phyloP scores from a whole-genome alignment of 2,888 invertebrate genomes.

The Drosophila histrio region DNA sequence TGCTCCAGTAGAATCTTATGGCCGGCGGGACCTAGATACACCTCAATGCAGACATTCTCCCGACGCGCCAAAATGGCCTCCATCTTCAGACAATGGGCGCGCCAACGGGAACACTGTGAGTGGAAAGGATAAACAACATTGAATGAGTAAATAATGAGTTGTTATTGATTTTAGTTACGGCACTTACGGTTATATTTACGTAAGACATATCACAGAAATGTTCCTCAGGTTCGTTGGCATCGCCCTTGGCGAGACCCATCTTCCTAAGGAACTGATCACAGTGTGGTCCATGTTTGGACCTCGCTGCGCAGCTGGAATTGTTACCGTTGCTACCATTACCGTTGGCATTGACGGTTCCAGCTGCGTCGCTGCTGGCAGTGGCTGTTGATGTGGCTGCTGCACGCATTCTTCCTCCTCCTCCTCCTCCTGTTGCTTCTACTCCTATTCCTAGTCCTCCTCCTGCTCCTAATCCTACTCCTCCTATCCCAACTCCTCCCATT shows the following conservation, averaged over 20 bases:
- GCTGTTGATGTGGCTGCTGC: slow-evolving; percentile 41
- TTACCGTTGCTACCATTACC: background rate
- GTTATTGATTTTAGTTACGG: too few species aligned
- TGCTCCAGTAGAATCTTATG: slow-evolving; percentile 84
- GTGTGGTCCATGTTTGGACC: slow-evolving; percentile 84
- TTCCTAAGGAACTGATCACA: slow-evolving; percentile 85
- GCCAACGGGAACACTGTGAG: slow-evolving; percentile 83
- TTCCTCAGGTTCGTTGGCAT: slow-evolving; percentile 82
- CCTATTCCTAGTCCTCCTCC: background rate
- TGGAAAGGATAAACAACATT: too few species aligned
- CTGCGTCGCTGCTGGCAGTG: slow-evolving; percentile 43
- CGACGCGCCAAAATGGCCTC: slow-evolving; percentile 82
- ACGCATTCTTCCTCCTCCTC: background rate
- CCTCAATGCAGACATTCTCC: slow-evolving; percentile 84
- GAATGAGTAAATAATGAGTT: too few species aligned
- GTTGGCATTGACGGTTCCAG: background rate
- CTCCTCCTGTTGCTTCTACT: background rate
- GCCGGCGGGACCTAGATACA: slow-evolving; percentile 83
- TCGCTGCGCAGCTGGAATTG: slow-evolving; percentile 36
- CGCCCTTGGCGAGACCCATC: slow-evolving; percentile 83
- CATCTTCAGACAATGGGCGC: slow-evolving; percentile 83
- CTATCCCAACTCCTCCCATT: background rate
- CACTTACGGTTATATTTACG: slow-evolving; percentile 84
- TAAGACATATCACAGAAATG: slow-evolving; percentile 84
- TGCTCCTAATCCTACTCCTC: background rate